Evolutionary conservation across 2,113 vertebrate species (phyloP).

Genomic region (Thamnaconus septentrionalis): DNA sequence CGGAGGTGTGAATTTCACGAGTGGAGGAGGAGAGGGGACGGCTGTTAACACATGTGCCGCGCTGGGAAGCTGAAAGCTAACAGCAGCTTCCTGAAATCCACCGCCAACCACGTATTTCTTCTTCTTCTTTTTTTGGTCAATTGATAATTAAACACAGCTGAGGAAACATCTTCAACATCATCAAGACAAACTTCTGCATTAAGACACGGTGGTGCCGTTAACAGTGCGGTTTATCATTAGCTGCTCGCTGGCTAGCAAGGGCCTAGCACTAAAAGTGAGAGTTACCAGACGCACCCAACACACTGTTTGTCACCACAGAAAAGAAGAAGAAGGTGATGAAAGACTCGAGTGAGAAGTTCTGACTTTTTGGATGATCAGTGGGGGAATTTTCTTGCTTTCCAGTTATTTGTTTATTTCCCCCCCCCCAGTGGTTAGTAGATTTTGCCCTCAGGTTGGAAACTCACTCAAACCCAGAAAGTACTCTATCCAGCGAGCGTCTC

Average conservation of each 20-base stretch:
- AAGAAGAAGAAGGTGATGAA: conserved; percentile 54
- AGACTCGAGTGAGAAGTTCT: conserved; percentile 56
- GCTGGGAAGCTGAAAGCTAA: conserved; percentile 30
- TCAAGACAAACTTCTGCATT: no score
- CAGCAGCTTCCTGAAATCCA: conserved; percentile 1
- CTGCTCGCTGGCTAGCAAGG: conserved; percentile 67
- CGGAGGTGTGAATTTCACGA: conserved; percentile 73
- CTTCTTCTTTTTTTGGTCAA: no score
- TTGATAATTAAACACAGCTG: no score
- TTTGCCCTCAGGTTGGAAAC: conserved; percentile 74
- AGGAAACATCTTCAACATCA: no score
- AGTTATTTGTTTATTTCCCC: conserved; percentile 50
- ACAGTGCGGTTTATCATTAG: conserved; percentile 73
- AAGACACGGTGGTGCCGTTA: conserved; percentile 27
- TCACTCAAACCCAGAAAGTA: conserved; percentile 53
- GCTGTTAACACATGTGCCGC: conserved; percentile 42
- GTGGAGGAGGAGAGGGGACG: background rate
- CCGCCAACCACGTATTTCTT: no score
- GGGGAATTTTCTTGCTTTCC: conserved; percentile 55
- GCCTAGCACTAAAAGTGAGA: conserved; percentile 73
- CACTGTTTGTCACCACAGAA: conserved; percentile 65
- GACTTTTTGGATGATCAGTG: conserved; percentile 75
- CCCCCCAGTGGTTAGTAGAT: conserved; percentile 62
- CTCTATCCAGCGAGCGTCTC: conserved; percentile 40
- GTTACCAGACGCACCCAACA: conserved; percentile 75